Evolutionary conservation across 2,113 vertebrate species (phyloP).

Genomic region (Cyphomyrus plagiostoma): DNA sequence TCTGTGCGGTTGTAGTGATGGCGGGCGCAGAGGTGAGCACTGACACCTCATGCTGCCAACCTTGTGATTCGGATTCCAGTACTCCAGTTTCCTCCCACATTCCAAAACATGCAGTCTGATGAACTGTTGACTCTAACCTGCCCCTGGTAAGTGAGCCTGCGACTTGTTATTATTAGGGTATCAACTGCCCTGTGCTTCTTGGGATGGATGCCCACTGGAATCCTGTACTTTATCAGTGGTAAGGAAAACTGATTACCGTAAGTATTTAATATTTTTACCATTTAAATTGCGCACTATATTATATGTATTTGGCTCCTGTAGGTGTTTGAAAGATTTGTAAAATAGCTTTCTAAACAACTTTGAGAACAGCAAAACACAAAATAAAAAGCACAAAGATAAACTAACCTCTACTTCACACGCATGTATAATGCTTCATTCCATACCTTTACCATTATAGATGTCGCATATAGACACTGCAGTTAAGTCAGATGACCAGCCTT

Average conservation of each 20-base stretch:
- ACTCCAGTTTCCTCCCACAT: neutral
- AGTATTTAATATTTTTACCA: neutral
- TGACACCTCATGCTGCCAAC: neutral
- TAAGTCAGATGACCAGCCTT: neutral
- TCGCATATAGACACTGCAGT: neutral
- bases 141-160: neutral
- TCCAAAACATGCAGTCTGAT: neutral
- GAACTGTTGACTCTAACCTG: neutral
- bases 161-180: too few species aligned
- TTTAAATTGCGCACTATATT: neutral
- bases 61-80: neutral
- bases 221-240: neutral
- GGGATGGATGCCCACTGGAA: neutral
- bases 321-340: neutral
- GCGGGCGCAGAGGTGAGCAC: neutral
- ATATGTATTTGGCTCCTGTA: neutral
- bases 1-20: neutral
- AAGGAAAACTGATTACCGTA: neutral
- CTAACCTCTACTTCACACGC: neutral
- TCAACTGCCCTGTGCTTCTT: neutral
- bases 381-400: neutral
- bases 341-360: neutral
- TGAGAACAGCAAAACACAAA: neutral
- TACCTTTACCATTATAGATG: neutral
- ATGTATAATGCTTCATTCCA: neutral